Conservation (phyloP, 2,797 vertebrate species). For the Otolemur crassicaudatus region DNA sequence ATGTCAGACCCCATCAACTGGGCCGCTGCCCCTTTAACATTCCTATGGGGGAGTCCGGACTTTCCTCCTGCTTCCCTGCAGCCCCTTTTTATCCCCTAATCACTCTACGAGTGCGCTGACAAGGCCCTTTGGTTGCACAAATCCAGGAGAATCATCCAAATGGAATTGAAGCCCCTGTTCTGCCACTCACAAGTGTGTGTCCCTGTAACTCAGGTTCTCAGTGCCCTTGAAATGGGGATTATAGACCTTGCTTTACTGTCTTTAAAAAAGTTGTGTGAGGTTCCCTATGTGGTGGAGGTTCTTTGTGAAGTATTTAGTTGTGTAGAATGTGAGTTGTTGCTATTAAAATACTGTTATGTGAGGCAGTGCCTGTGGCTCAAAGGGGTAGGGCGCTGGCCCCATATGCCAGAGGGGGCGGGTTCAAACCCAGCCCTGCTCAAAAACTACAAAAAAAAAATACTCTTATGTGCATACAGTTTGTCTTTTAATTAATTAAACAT, state of each 20-base stretch:
- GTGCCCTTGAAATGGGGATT: not conserved
- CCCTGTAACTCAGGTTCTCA: not conserved
- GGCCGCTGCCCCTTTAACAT: too few species aligned
- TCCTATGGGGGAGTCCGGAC: too few species aligned
- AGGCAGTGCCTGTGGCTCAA: too few species aligned
- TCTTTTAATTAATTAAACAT: not conserved
- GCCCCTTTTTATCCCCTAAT: too few species aligned
- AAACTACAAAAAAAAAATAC: too few species aligned
- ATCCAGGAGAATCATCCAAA: accelerated
- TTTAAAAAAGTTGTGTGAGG: not conserved
- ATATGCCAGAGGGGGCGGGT: too few species aligned
- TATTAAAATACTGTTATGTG: not conserved
- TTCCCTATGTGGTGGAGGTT: not conserved
- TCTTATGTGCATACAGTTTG: not conserved
- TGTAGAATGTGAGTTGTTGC: not conserved
- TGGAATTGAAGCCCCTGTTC: accelerated
- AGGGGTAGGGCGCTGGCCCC: too few species aligned
- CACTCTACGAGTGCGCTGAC: accelerated
- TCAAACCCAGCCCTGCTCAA: too few species aligned
- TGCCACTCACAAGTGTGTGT: accelerated
- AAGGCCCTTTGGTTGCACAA: accelerated
- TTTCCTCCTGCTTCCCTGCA: too few species aligned
- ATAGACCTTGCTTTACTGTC: not conserved
- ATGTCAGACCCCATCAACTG: too few species aligned
- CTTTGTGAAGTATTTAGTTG: not conserved